Percentiles rank a stretch among this genome's conserved stretches.
phyloP scores from a whole-genome alignment of 2,797 vertebrate species.

The Tarsius wallacei region DNA sequence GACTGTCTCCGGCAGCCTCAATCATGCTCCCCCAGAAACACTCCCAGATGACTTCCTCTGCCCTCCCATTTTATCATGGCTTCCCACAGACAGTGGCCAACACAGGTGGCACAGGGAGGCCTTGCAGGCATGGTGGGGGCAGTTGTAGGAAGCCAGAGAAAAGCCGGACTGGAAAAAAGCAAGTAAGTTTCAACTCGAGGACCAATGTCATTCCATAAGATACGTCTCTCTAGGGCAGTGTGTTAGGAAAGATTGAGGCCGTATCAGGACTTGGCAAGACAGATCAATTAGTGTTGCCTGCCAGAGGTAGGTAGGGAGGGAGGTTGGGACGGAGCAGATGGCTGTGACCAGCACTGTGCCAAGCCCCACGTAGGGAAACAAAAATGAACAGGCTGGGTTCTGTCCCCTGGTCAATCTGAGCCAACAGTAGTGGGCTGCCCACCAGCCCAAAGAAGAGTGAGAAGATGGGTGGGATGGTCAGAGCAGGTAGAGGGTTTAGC shows the following conservation, averaged over 20 bases:
- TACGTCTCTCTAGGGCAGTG: neutral
- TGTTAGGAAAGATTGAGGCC: neutral
- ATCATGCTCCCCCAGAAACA: neutral
- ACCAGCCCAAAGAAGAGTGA: neutral
- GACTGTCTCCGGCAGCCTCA: neutral
- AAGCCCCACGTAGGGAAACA: neutral
- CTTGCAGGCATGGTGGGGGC: neutral
- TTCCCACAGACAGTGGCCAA: neutral
- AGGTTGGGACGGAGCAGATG: too few relatives aligned
- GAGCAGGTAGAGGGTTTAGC: neutral
- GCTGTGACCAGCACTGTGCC: neutral
- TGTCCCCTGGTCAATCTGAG: neutral
- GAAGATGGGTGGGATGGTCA: neutral
- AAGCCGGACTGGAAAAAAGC: neutral
- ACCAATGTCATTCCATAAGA: neutral
- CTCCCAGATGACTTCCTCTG: neutral
- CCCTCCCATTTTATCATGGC: neutral
- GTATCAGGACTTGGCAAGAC: neutral
- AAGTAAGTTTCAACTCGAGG: neutral
- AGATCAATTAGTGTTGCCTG: neutral
- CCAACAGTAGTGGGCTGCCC: neutral
- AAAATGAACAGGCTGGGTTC: neutral
- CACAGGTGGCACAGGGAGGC: fast-evolving
- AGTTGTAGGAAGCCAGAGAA: neutral
- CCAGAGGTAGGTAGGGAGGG: neutral